Conservation (phyloP, 2,797 vertebrate species). For the Malurus splendens region DNA sequence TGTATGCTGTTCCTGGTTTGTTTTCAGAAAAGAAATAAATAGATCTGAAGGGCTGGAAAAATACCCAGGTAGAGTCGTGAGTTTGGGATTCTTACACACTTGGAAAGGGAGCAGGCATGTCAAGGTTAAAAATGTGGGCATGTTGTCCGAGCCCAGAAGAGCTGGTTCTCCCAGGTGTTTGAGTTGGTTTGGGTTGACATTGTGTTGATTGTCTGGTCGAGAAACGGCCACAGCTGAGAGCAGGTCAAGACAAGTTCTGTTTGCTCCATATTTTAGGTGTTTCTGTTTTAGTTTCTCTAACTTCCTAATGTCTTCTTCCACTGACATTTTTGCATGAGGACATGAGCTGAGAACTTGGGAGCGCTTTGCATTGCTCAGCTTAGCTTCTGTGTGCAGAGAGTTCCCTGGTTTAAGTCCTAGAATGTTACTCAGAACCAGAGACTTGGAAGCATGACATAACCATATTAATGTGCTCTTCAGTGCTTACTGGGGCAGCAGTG, state of each 20-base stretch:
- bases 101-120: not conserved
- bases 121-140: not conserved
- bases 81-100: not conserved
- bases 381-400: not conserved
- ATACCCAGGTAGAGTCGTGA: not conserved
- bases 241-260: not conserved
- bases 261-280: not conserved
- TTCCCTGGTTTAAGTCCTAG: not conserved
- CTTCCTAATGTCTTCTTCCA: not conserved
- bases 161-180: not conserved
- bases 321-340: not conserved
- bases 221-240: not conserved
- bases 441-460: not conserved
- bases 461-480: not conserved
- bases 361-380: conserved; percentile 31
- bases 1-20: not conserved
- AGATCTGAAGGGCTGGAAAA: not conserved
- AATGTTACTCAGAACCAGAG: not conserved
- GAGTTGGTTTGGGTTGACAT: not conserved
- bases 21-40: not conserved
- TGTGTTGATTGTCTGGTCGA: not conserved
- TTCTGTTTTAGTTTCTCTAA: not conserved
- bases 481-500: not conserved
- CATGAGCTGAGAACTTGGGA: not conserved
- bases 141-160: not conserved